Base-by-base conservation (phyloP, 2,797 vertebrate species). In the Anguilla megastoma region DNA sequence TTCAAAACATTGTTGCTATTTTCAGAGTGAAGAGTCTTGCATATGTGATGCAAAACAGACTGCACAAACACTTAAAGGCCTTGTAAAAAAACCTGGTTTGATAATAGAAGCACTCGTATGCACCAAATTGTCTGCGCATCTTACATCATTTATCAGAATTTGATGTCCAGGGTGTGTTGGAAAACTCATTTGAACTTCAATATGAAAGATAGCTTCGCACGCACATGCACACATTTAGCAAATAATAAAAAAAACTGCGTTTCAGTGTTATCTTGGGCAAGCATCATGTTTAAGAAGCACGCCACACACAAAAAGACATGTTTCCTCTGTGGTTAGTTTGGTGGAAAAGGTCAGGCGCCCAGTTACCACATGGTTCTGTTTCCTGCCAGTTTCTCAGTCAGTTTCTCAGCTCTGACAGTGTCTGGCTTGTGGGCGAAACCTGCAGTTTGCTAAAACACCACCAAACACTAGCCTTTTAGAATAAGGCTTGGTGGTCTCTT, bases 331-430 rank as follows among this genome's bases (percentile, higher is more conserved):
- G 33, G 16, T 45, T 41, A 6, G 36, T 41, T 79, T 41, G 5
- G 36, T 33, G 30, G 69, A 74, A 36, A 74, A 74, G 69, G 27
- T 74, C 69, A 69, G 63, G 63, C 63, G n/a, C 14, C 1, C 63
- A 76, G 10, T 79, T 18, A 41, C 30, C 74, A 21, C 74, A 36
- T 56, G 48, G 84, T 86, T 90, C 92, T 90, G 93, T 93, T 96
- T 96, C 95, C 96, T 96, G 95, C 90, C 92, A 92, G 92, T 92
- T 94, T 94, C 92, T 94, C 89, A 86, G 84, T 85, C 94, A 86
- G 88, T 63, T 63, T 63, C 63, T 69, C n/a, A 69, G 24, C n/a
- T 27, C 63, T 69, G 63, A 69, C 63, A 27, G 63, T 14, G 12
- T 69, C 79, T 79, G 52, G 9, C 84, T 79, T 84, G 5, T 21